Evolutionary conservation across 2,888 invertebrate genomes (phyloP).

Genomic region (Timandra comae): DNA sequence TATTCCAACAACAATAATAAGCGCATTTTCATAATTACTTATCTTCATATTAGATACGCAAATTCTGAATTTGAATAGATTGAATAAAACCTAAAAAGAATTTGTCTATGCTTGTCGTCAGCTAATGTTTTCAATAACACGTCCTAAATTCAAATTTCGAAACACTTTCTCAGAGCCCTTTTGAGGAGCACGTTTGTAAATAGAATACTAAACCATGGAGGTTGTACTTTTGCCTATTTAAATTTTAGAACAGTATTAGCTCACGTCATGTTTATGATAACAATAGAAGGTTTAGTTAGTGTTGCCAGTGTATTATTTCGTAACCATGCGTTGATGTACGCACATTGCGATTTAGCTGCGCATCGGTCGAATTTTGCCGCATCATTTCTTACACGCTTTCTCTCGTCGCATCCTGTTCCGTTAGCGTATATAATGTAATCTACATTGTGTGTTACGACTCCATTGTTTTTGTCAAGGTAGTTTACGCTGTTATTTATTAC

Average conservation of each 20-base stretch:
- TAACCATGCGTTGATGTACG: constrained; percentile 38
- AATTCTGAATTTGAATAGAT: too few species aligned
- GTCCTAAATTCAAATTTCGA: too few species aligned
- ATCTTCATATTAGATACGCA: too few species aligned
- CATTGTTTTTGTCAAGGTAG: constrained; percentile 15
- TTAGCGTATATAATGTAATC: constrained; percentile 26
- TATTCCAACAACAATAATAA: too few species aligned
- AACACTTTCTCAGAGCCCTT: constrained; percentile 2
- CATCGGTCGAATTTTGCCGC: constrained; percentile 30
- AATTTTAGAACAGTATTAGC: constrained; percentile 13
- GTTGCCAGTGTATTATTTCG: constrained; percentile 34
- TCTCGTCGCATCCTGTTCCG: constrained; percentile 28
- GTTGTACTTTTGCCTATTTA: constrained; percentile 4
- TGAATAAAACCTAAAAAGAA: too few species aligned
- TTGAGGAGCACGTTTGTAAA: constrained; percentile 3
- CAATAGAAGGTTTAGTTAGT: constrained; percentile 20
- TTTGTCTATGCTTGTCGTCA: constrained; percentile 3
- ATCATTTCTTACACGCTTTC: constrained; percentile 46
- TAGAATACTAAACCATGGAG: background rate
- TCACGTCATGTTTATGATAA: constrained; percentile 19
- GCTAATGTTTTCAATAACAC: background rate
- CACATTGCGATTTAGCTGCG: constrained; percentile 24
- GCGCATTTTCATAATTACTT: too few species aligned
- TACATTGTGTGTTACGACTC: constrained; percentile 11
- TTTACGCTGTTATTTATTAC: background rate